phyloP scores from a whole-genome alignment of 2,113 vertebrate genomes.

The Blennius ocellaris region DNA sequence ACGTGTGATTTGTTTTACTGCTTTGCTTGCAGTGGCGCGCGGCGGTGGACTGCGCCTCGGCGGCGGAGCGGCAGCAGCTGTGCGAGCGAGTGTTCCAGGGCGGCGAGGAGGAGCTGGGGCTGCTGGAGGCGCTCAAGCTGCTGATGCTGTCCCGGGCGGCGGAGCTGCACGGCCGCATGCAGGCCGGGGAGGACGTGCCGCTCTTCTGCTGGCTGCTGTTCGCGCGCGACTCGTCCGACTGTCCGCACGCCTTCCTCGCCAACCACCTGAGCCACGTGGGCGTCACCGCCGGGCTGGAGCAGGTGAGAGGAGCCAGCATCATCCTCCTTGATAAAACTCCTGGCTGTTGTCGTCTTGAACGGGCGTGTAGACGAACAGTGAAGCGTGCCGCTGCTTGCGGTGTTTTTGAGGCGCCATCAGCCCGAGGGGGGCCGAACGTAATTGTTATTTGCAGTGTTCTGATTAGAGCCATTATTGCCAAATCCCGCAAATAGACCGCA shows the following conservation, averaged over 20 bases:
- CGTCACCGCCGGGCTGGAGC: slow-evolving; percentile 93
- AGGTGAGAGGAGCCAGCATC: slow-evolving; percentile 80
- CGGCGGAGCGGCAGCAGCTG: slow-evolving; percentile 82
- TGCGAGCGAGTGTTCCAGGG: slow-evolving; percentile 90
- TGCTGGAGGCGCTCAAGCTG: slow-evolving; percentile 95
- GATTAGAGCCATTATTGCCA: neutral
- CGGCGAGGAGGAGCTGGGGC: slow-evolving; percentile 90
- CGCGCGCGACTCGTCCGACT: slow-evolving; percentile 92
- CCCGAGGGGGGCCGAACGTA: neutral
- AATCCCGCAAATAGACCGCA: slow-evolving; percentile 7
- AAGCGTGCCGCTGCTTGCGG: slow-evolving; percentile 34
- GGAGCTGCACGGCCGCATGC: slow-evolving; percentile 87
- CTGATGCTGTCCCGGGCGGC: slow-evolving; percentile 92
- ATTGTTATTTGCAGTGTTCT: slow-evolving; percentile 41
- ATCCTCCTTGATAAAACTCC: too few relatives aligned
- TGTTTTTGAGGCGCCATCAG: neutral
- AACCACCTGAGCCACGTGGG: slow-evolving; percentile 96
- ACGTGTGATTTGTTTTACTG: neutral
- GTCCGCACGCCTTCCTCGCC: slow-evolving; percentile 89
- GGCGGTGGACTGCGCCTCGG: slow-evolving; percentile 54
- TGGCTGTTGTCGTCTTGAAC: too few relatives aligned
- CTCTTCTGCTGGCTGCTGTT: slow-evolving; percentile 97
- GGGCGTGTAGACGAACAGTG: neutral
- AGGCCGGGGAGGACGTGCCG: slow-evolving; percentile 88
- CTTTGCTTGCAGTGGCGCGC: slow-evolving; percentile 71